Evolutionary conservation across 2,888 invertebrate genomes (phyloP), one percentile per base, ranked within the genome.

Genomic region (Alloscopus bannaensis): DNA sequence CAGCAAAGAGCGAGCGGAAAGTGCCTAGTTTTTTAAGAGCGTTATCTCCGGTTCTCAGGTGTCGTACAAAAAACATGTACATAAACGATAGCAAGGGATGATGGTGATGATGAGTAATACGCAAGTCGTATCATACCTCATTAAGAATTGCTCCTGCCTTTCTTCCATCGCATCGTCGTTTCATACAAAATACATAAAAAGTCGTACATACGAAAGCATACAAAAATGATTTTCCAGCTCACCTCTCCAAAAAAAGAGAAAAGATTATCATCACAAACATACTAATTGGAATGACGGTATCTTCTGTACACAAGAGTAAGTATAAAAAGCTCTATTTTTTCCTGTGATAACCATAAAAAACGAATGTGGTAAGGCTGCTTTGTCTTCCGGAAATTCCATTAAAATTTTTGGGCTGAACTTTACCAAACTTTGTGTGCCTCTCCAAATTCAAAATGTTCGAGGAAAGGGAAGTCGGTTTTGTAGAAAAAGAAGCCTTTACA

Each of bases 91-190:
- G 20, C 50, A 50, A 22, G 20, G 11, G 11, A 18, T 50, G 11
- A 20, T 3, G 20, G 16, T 24, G 20, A 3, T 55, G 55, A 55
- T 55, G 55, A 55, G 55, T 55, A 55, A 45, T n/a, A 55, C 28
- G 55, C 55, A 55, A 55, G 55, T 55, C 55, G 28, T 55, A 55
- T 55, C 55, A 55, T 55, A 24, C 16, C 55, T 55, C 24, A 55
- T 55, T 55, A 42, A 55, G 55, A 8, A 26, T 55, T 28, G 22
- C 24, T 55, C n/a, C 26, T 45, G 45, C 18, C 45, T 3, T 4
- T 16, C 8, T 55, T n/a, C 13, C 45, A 45, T 3, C n/a, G 18
- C 45, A 45, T 45, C 45, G 4, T 55, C 55, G 3, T 26, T 13
- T 50, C 11, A n/a, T n/a, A n/a, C n/a, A n/a, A n/a, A n/a, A n/a